Percentiles rank a stretch among this genome's conserved stretches.
phyloP scores from a whole-genome alignment of 2,113 vertebrate species.

The Prunella himalayana region DNA sequence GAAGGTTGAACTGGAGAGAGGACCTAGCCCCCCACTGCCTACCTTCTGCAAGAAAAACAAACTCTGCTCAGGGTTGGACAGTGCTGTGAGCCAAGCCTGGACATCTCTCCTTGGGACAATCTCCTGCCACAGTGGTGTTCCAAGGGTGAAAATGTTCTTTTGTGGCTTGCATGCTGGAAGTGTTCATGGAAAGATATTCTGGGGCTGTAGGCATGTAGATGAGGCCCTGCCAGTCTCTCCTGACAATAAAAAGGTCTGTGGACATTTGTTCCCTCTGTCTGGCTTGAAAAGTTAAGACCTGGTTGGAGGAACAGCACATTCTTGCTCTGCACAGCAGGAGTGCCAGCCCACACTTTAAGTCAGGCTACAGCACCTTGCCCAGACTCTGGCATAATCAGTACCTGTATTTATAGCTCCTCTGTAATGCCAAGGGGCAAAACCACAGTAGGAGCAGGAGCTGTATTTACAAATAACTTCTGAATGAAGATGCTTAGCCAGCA shows the following conservation, averaged over 20 bases:
- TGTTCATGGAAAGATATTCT: background rate
- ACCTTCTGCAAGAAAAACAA: background rate
- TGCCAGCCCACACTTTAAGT: background rate
- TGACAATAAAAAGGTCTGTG: conserved; percentile 6
- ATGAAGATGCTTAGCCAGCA: background rate
- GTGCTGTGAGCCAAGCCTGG: background rate
- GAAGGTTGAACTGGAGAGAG: background rate
- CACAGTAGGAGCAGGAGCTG: background rate
- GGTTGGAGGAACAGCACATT: background rate
- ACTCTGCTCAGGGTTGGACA: background rate
- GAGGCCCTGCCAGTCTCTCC: background rate
- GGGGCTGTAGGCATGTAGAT: background rate
- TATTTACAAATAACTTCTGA: background rate
- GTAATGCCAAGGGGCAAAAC: background rate
- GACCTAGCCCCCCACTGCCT: background rate
- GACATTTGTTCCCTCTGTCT: background rate
- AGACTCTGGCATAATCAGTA: background rate
- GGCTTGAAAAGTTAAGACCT: background rate
- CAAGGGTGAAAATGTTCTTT: background rate
- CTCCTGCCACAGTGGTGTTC: background rate
- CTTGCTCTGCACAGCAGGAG: background rate
- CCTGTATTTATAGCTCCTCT: background rate
- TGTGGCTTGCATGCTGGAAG: background rate
- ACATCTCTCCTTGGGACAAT: background rate
- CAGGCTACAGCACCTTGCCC: background rate